Evolutionary conservation across 2,797 vertebrate species (phyloP).

Genomic region (Clarias fuscus): DNA sequence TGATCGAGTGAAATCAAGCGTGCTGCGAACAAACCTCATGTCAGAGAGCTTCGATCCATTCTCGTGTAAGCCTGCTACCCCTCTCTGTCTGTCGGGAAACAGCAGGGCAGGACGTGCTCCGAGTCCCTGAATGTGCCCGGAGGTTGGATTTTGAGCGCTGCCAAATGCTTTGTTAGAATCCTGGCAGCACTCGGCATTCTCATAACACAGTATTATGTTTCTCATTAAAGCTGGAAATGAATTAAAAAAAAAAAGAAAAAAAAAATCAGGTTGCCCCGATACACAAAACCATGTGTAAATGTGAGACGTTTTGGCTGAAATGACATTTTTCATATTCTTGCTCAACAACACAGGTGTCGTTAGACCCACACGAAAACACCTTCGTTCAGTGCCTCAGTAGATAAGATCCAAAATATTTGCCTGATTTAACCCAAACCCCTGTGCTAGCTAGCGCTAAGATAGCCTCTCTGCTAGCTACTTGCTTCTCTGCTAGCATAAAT

Average conservation of each 20-base stretch:
- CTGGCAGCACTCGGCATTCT: constrained; percentile 4
- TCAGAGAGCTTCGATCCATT: not conserved
- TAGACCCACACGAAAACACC: not conserved
- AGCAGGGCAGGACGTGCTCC: not conserved
- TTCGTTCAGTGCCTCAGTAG: not conserved
- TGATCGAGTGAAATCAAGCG: constrained; percentile 35
- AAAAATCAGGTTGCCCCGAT: not conserved
- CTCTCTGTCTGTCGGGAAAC: not conserved
- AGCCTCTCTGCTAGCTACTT: not conserved
- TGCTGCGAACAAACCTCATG: not conserved
- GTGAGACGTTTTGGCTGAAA: constrained; percentile 7
- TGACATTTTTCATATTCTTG: constrained; percentile 12
- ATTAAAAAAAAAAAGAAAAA: constrained; percentile 19
- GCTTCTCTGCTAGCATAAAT: not conserved
- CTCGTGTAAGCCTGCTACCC: not conserved
- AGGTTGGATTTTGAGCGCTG: constrained; percentile 14
- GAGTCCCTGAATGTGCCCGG: not conserved
- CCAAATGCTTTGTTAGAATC: constrained; percentile 16
- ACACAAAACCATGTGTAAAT: constrained; percentile 7
- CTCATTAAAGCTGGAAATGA: constrained; percentile 25
- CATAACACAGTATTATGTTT: constrained; percentile 14
- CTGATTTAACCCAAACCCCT: not conserved
- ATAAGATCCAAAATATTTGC: not conserved
- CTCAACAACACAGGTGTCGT: not conserved
- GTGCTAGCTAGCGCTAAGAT: not conserved